Percentiles rank a stretch among this genome's conserved stretches.
phyloP scores from a whole-genome alignment of 2,113 vertebrate species.

The Limnothrissa miodon region DNA sequence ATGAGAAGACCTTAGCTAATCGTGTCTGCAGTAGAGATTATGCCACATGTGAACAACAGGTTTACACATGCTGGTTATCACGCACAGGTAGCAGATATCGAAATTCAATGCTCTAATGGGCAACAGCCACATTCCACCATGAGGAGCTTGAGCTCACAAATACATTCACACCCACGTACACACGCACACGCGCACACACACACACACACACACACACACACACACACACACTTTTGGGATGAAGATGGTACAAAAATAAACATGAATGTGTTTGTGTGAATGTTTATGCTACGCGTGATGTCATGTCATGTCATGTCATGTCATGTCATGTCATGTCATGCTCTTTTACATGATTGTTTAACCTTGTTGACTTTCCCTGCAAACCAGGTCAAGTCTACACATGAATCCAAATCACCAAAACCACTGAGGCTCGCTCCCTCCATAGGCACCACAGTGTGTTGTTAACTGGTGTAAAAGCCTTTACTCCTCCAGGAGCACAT shows the following conservation, averaged over 20 bases:
- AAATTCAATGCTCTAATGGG: neutral
- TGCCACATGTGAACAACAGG: too few species aligned
- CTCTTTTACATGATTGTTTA: neutral
- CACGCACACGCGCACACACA: neutral
- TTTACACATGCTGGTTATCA: neutral
- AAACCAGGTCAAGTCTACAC: neutral
- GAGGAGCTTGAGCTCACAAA: neutral
- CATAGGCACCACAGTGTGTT: neutral
- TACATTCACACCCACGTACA: neutral
- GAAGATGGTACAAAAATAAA: too few species aligned
- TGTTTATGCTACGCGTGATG: too few species aligned
- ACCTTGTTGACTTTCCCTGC: neutral
- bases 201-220: too few species aligned
- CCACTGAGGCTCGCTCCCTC: neutral
- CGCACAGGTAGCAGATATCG: neutral
- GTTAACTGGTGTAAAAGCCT: neutral
- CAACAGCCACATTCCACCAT: too few species aligned
- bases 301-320: too few species aligned
- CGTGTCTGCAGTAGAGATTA: neutral
- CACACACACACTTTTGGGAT: too few species aligned
- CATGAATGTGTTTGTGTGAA: too few species aligned
- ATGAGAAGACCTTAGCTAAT: too few species aligned
- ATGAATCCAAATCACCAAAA: neutral
- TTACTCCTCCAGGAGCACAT: constrained; percentile 12
- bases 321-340: too few species aligned